Evolutionary conservation across 2,113 vertebrate genomes (phyloP).

Genomic region (Cheirogaleus medius): DNA sequence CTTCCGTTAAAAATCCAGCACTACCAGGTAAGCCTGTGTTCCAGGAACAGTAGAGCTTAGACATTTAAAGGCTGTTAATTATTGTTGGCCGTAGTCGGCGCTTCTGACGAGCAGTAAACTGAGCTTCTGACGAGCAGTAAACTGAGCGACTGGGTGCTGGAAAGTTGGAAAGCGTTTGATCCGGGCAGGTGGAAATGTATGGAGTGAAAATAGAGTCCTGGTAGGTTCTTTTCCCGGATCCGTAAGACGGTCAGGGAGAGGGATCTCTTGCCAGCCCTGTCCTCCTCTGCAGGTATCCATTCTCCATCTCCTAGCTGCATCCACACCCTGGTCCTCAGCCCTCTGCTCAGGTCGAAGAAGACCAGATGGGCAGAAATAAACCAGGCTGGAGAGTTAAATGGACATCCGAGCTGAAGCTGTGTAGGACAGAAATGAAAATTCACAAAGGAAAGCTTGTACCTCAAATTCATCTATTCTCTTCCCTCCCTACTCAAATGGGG

Average conservation of each 20-base stretch:
- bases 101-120: not conserved
- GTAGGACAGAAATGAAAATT: not conserved
- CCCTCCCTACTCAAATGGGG: not conserved
- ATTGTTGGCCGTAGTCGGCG: not conserved
- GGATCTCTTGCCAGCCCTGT: not conserved
- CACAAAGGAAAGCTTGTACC: not conserved
- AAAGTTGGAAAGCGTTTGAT: not conserved
- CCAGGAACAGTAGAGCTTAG: not conserved
- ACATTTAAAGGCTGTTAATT: not conserved
- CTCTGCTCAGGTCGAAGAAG: not conserved
- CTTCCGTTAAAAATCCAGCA: not conserved
- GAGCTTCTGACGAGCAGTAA: not conserved
- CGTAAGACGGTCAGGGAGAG: fast-evolving
- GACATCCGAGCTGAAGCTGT: not conserved
- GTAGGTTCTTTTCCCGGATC: not conserved
- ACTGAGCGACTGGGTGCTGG: not conserved
- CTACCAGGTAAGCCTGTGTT: not conserved
- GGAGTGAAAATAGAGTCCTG: not conserved
- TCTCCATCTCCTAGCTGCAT: not conserved
- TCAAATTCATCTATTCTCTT: not conserved
- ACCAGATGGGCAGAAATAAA: too few species aligned
- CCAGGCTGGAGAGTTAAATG: not conserved
- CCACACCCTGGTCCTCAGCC: fast-evolving
- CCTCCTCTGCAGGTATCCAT: not conserved
- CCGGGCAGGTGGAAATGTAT: not conserved